Base-by-base conservation (phyloP, 2,888 invertebrate genomes). In the Eupeodes latifasciatus region DNA sequence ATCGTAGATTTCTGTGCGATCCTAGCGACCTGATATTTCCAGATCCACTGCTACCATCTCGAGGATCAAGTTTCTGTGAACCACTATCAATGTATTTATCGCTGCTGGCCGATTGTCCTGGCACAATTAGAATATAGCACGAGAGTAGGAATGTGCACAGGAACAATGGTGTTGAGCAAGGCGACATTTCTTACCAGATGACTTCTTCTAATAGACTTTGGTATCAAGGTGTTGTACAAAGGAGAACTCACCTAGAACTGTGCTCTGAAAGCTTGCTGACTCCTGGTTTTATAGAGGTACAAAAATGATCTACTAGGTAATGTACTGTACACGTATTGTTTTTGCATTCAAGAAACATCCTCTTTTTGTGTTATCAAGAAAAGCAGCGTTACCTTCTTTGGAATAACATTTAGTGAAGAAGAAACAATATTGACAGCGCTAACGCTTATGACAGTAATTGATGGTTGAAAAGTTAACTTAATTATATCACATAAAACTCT, bases 1-100 rank as follows among this genome's bases (percentile, higher is more conserved):
- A 90, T 57, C 92, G 90, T n/a, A 92, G 90, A 72, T 90, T 91
- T 9, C 91, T 77, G 69, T 77, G 81, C 11, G 79, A 7, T 61
- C 84, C 84, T 1, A 66, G 78, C 7, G 76, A n/a, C 5, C 88
- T 77, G 7, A 88, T 19, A 4, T 51, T 64, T 36, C 66, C 61
- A 55, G 36, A 69, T 36, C 51, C 69, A 14, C 27, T 71, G 49
- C 51, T 78, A 16, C 62, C 53, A 59, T 87, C 87, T 14, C 53
- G 80, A 10, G 67, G 49, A 12, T 88, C 88, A 16, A 81, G 10
- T 14, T 88, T 88, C 10, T 69, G 78, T 44, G 76, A 69, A 16
- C n/a, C 85, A 12, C n/a, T 88, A 12, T 88, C 88, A 36, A 64
- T 81, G 64, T 78, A 88, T 64, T 88, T 88, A 36, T 88, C 88